A percentile compares a stretch with the other conserved stretches of the same genome.
These are phyloP conservation scores for Laodelphax striatellus DNA, from an alignment of 1,140 invertebrate species.

Conservation along the genomic window DNA sequence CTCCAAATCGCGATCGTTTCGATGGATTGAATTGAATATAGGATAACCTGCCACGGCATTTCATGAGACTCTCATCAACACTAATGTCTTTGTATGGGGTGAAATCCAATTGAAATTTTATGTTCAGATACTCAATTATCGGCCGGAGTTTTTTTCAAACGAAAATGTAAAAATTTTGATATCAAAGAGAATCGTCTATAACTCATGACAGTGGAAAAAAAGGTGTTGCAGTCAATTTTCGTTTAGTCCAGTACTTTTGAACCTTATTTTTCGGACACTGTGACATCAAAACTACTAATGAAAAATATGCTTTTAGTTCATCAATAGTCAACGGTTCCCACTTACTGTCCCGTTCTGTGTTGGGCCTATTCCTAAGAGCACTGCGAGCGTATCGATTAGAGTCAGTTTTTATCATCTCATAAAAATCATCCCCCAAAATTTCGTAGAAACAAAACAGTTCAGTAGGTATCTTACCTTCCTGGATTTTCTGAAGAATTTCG, in stretches of 20 bases:
- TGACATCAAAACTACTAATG: neutral
- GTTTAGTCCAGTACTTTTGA: neutral
- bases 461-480: neutral
- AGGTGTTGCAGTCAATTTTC: neutral
- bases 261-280: neutral
- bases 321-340: neutral
- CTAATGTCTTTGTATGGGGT: neutral
- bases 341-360: neutral
- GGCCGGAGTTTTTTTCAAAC: neutral
- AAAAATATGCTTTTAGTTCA: neutral
- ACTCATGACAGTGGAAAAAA: neutral
- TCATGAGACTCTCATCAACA: neutral
- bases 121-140: neutral
- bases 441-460: neutral
- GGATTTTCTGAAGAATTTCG: neutral
- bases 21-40: neutral
- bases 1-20: neutral
- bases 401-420: neutral
- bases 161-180: constrained; percentile 15
- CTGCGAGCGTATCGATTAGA: neutral
- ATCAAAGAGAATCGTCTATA: neutral
- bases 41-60: neutral
- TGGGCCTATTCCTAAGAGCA: neutral
- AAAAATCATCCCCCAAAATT: neutral
- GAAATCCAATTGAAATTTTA: neutral